phyloP scores from a whole-genome alignment of 2,888 invertebrate genomes.

The Busseola fusca region DNA sequence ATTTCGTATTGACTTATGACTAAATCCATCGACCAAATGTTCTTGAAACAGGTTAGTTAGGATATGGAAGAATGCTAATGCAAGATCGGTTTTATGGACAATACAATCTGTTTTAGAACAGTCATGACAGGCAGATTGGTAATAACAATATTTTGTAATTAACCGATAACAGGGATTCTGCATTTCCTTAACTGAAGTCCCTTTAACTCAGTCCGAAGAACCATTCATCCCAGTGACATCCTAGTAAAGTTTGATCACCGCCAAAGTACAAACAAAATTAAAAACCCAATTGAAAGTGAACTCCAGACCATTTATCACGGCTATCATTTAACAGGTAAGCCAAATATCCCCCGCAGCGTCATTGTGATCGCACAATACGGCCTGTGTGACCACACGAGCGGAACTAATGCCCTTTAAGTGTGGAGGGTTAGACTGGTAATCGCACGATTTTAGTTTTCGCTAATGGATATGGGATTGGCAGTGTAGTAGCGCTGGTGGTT shows the following conservation, averaged over 20 bases:
- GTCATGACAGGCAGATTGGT: too few species aligned
- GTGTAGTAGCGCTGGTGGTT: neutral
- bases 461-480: slow-evolving; percentile 71
- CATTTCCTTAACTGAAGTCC: neutral
- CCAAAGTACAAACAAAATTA: slow-evolving; percentile 21
- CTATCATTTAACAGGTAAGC: slow-evolving; percentile 71
- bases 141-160: too few species aligned
- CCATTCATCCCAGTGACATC: neutral
- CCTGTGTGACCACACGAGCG: slow-evolving; percentile 80
- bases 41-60: too few species aligned
- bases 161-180: too few species aligned
- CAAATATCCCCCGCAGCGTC: slow-evolving; percentile 63
- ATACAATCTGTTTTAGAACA: too few species aligned
- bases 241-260: neutral
- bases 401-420: slow-evolving; percentile 80
- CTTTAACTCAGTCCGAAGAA: neutral
- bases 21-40: neutral
- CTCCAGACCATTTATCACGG: slow-evolving; percentile 58
- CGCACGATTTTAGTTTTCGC: slow-evolving; percentile 72
- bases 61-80: too few species aligned
- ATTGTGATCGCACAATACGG: slow-evolving; percentile 72
- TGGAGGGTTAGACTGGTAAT: slow-evolving; percentile 77
- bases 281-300: slow-evolving; percentile 55
- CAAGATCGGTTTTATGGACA: too few species aligned
- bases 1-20: neutral